Conservation (phyloP, 1,140 invertebrate species). For the Cylas formicarius region DNA sequence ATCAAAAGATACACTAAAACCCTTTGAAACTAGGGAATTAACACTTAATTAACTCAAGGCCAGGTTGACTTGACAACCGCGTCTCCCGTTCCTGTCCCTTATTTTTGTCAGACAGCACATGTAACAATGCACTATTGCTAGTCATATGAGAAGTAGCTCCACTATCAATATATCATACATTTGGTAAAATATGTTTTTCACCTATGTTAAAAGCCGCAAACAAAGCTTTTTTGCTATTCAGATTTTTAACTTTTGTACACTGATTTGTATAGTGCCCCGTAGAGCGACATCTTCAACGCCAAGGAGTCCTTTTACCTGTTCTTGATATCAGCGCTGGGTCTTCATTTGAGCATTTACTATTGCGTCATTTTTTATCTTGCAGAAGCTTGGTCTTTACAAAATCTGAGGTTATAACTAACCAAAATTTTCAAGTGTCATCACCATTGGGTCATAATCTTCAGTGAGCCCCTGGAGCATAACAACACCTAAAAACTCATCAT, state of each 20-base stretch:
- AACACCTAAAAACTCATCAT: conserved; percentile 27
- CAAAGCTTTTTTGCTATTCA: conserved; percentile 9
- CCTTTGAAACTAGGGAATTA: conserved; percentile 17
- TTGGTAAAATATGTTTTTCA: no score
- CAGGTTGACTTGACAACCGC: conserved; percentile 13
- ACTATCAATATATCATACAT: conserved; percentile 23
- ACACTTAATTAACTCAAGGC: conserved; percentile 22
- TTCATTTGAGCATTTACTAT: conserved; percentile 10
- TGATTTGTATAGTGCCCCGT: conserved; percentile 24
- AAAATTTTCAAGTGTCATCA: conserved; percentile 38
- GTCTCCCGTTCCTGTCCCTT: conserved; percentile 9
- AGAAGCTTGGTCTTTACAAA: conserved; percentile 35
- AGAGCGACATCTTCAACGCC: conserved; percentile 20
- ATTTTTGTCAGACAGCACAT: conserved; percentile 4
- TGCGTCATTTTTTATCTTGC: conserved; percentile 33
- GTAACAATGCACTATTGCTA: neutral
- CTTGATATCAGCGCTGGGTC: conserved; percentile 8
- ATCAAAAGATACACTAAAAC: conserved; percentile 14
- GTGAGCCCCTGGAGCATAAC: conserved; percentile 30
- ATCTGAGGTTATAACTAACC: conserved; percentile 30
- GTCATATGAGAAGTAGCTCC: no score
- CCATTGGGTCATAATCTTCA: conserved; percentile 33
- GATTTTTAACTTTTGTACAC: conserved; percentile 8
- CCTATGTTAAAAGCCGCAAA: neutral
- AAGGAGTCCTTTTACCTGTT: conserved; percentile 13